Percentiles rank a stretch among this genome's conserved stretches.
Conservation (phyloP, 2,888 invertebrate genomes). For the Nemurella pictetii region DNA sequence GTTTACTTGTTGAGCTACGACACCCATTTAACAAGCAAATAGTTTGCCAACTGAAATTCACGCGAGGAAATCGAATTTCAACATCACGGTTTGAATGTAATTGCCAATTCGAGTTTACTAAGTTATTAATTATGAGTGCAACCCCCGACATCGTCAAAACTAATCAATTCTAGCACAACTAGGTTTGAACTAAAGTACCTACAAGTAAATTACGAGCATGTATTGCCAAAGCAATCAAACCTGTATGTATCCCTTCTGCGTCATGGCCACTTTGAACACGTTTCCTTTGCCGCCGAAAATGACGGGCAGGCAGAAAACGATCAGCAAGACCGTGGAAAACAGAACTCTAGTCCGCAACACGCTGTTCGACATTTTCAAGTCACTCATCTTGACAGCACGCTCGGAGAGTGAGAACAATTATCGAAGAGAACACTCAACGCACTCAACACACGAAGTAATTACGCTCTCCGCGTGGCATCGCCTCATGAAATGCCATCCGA, state of each 20-base stretch:
- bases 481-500: neutral
- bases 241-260: conserved; percentile 71
- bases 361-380: neutral
- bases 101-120: no score
- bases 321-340: neutral
- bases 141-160: neutral
- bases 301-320: neutral
- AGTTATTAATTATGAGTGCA: neutral
- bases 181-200: neutral
- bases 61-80: no score
- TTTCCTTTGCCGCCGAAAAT: conserved; percentile 41
- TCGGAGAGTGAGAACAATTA: no score
- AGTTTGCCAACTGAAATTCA: no score
- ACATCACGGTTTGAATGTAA: no score
- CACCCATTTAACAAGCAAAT: no score
- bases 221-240: conserved; percentile 51
- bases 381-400: no score
- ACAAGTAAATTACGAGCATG: neutral
- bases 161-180: neutral
- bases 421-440: no score
- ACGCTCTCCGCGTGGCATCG: neutral
- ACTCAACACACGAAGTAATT: neutral
- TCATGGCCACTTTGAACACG: conserved; percentile 64
- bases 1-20: no score
- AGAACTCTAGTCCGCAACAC: conserved; percentile 1